Evolutionary conservation across 2,797 vertebrate species (phyloP), one percentile per base, ranked within the genome.

Genomic region (Pogoniulus pusillus): DNA sequence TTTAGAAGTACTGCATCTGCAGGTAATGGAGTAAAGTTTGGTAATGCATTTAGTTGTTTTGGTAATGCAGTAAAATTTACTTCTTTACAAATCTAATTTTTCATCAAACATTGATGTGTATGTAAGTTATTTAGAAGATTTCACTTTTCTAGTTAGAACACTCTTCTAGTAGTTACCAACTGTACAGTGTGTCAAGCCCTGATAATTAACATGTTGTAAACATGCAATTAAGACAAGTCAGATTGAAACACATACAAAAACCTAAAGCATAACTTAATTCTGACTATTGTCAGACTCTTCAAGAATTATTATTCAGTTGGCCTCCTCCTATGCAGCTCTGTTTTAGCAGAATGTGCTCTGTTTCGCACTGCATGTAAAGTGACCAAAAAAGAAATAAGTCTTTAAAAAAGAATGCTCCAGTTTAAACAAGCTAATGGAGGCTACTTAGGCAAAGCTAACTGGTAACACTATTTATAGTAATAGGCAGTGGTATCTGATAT

Each of bases 171-270:
- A 70, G 75, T 91, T 90, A 86, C 63, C 55, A 89, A 92, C 80
- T 79, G 39, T 90, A 92, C 63, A 72, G 82, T 79, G 81, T 79
- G 71, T 83, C 80, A 85, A 80, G 55, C 89, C 73, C 53, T 93
- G 82, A 87, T 94, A 95, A 96, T 96, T 95, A 95, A 93, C 63
- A 72, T 92, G 90, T 75, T 89, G 95, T 86, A 96, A 92, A 93
- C 89, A 91, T 82, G 78, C 87, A 95, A 94, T 94, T 90, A 93
- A 95, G 81, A 93, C 45, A 86, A 91, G 87, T 89, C 54, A 93
- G 90, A 92, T 70, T 59, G 89, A 89, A 95, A 87, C 26, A 82
- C 26, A 22, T 57, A 68, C 74, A 54, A 89, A 94, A 95, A 91
- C 92, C 35, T 76, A 92, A 96, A 82, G 77, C 45, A 74, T 91